Conservation (phyloP, 2,113 vertebrate genomes). For the Python bivittatus region DNA sequence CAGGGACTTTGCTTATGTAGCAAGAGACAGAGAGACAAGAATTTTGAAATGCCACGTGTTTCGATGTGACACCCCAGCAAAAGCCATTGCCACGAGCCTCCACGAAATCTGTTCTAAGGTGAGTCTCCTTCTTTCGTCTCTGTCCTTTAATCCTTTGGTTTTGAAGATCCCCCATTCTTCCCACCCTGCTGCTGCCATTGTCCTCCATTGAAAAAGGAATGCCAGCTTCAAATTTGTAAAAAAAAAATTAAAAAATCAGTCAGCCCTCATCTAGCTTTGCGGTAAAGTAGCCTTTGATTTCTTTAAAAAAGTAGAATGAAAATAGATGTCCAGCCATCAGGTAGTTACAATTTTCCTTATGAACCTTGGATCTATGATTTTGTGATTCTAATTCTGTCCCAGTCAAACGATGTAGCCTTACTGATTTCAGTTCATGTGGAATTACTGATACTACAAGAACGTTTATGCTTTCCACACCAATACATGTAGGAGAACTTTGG, state of each 20-base stretch:
- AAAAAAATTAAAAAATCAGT: too few species aligned
- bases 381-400: neutral
- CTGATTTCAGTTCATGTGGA: neutral
- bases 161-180: neutral
- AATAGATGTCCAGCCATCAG: neutral
- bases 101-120: slow-evolving; percentile 99
- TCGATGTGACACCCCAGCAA: slow-evolving; percentile 98
- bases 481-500: neutral
- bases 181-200: neutral
- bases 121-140: slow-evolving; percentile 55
- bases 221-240: too few species aligned
- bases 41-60: slow-evolving; percentile 99
- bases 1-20: slow-evolving; percentile 98
- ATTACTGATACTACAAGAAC: neutral
- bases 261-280: too few species aligned
- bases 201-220: too few species aligned
- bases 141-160: neutral
- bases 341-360: neutral
- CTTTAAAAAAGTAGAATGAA: too few species aligned
- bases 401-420: too few species aligned
- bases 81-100: slow-evolving; percentile 98
- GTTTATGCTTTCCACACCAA: neutral
- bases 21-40: slow-evolving; percentile 94
- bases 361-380: too few species aligned
- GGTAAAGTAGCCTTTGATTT: too few species aligned